These are phyloP conservation scores for Caenorhabditis sp. DNA, from an alignment of 2,888 invertebrate genomes.

Conservation along the genomic window DNA sequence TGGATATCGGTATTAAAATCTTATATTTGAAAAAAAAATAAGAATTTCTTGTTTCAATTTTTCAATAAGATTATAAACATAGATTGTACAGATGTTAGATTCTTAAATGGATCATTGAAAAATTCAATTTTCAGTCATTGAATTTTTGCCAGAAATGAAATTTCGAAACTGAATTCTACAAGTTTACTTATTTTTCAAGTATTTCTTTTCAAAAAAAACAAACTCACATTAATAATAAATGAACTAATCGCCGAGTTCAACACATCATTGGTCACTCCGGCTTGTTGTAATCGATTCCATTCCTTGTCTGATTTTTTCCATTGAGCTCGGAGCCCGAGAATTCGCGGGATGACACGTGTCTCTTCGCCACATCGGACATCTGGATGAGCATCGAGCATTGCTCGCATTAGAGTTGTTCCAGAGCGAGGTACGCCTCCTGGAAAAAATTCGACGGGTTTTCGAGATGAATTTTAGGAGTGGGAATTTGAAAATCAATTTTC, in stretches of 20 bases:
- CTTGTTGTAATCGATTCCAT: constrained; percentile 84
- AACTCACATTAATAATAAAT: constrained; percentile 78
- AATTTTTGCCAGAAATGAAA: no score
- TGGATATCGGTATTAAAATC: no score
- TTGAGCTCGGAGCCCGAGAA: constrained; percentile 91
- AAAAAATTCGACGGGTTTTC: no score
- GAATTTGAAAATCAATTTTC: no score
- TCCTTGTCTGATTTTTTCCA: constrained; percentile 89
- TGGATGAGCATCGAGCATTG: constrained; percentile 98
- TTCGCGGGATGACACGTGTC: constrained; percentile 84
- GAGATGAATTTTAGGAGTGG: no score
- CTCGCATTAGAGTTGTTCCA: constrained; percentile 95
- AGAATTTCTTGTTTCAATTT: no score
- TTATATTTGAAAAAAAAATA: no score
- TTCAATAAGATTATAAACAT: no score
- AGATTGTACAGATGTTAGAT: no score
- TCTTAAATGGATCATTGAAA: no score
- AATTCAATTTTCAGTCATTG: no score
- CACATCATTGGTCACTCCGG: constrained; percentile 89
- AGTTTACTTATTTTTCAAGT: neutral
- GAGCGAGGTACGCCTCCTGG: constrained; percentile 78
- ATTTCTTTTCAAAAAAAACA: neutral
- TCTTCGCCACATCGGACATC: constrained; percentile 81
- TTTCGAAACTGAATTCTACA: neutral
- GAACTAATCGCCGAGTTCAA: constrained; percentile 94